phyloP scores from a whole-genome alignment of 2,888 invertebrate species.

The Papilio gigon region DNA sequence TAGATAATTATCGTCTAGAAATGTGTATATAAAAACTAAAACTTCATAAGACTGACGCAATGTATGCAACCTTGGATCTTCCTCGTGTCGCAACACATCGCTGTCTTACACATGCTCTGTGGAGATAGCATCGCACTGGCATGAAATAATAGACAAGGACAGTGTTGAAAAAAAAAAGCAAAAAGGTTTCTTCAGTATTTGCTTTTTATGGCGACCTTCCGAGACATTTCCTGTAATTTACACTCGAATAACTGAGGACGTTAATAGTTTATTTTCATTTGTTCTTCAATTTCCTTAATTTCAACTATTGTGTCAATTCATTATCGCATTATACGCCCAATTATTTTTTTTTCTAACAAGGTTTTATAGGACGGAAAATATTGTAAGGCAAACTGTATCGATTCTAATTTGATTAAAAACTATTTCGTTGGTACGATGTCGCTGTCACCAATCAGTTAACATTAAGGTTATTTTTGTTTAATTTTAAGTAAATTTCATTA shows the following conservation, averaged over 20 bases:
- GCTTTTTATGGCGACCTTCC: constrained; percentile 51
- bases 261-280: constrained; percentile 15
- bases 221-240: constrained; percentile 54
- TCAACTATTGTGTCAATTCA: background rate
- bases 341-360: background rate
- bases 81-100: constrained; percentile 24
- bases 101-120: constrained; percentile 11
- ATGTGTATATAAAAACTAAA: too few species aligned
- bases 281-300: background rate
- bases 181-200: constrained; percentile 10
- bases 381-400: background rate
- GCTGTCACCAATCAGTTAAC: constrained; percentile 6
- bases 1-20: too few species aligned
- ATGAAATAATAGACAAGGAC: constrained; percentile 1
- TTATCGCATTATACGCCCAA: background rate
- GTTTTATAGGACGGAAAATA: background rate
- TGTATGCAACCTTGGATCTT: constrained; percentile 34
- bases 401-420: background rate
- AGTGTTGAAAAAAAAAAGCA: constrained; percentile 1
- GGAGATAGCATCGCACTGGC: background rate
- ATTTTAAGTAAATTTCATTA: constrained; percentile 18
- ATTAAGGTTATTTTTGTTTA: background rate
- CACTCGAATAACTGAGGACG: constrained; percentile 43
- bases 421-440: background rate
- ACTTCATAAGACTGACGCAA: constrained; percentile 2